Percentiles rank a stretch among this genome's conserved stretches.
Evolutionary conservation across 2,888 invertebrate species (phyloP).

Genomic region (Spicauda simplicius): DNA sequence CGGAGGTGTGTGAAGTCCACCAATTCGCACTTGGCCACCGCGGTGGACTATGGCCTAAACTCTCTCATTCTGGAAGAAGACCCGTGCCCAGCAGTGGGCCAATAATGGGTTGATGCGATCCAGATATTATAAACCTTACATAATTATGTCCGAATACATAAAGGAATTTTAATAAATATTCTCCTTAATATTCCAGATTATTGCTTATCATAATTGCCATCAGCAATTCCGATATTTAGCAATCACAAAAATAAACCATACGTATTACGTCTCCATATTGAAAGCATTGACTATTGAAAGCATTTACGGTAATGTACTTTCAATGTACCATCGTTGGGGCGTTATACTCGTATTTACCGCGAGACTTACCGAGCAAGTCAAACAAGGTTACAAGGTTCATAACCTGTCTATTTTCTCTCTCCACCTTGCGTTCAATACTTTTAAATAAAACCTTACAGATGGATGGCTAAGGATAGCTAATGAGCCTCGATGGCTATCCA

Average conservation of each 20-base stretch:
- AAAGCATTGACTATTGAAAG: not conserved
- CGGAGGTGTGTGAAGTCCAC: too few species aligned
- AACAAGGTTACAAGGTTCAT: conserved; percentile 26
- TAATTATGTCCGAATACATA: too few species aligned
- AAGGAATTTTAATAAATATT: too few species aligned
- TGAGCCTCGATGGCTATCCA: conserved; percentile 69
- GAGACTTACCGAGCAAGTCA: conserved; percentile 10
- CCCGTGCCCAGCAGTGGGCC: too few species aligned
- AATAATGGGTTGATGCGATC: too few species aligned
- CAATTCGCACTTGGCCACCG: too few species aligned
- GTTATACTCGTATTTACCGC: conserved; percentile 6
- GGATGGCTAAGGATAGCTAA: conserved; percentile 55
- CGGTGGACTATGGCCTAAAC: too few species aligned
- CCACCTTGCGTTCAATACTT: conserved; percentile 3
- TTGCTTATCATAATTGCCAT: not conserved
- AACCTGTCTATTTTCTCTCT: conserved; percentile 14
- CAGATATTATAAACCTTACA: too few species aligned
- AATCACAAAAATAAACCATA: not conserved
- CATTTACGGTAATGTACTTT: conserved; percentile 1
- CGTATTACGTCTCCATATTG: not conserved
- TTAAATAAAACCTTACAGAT: conserved; percentile 42
- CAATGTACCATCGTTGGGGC: not conserved
- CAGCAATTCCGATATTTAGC: not conserved
- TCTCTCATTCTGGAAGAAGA: too few species aligned
- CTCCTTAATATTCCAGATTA: too few species aligned